Conservation (phyloP, 23 tunicate genomes). For the Halocynthia roretzi region DNA sequence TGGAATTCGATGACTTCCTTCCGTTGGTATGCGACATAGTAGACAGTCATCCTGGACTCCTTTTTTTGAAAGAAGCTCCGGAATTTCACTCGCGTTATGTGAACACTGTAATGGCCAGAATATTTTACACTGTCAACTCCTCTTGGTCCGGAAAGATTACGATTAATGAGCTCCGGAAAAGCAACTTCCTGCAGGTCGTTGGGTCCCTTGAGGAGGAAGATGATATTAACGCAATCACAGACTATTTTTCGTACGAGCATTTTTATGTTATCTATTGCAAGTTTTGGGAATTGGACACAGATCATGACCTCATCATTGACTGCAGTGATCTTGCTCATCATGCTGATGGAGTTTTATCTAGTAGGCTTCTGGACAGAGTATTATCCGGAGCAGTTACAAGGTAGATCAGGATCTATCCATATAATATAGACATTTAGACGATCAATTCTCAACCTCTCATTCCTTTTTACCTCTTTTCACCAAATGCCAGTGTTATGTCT, state of each 20-base stretch:
- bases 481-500: too few species aligned
- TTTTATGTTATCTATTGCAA: conserved; percentile 97
- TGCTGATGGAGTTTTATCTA: conserved; percentile 64
- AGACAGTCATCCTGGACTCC: conserved; percentile 46
- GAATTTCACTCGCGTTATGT: conserved; percentile 63
- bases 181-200: conserved; percentile 36
- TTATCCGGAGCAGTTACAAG: conserved; percentile 97
- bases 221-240: conserved; percentile 82
- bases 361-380: conserved; percentile 75
- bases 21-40: conserved; percentile 36
- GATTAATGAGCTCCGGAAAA: conserved; percentile 32
- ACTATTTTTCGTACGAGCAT: conserved; percentile 93
- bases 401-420: conserved; percentile 20
- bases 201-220: conserved; percentile 51
- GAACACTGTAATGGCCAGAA: conserved; percentile 47
- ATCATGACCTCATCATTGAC: conserved; percentile 90
- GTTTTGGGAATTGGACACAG: conserved; percentile 99
- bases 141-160: conserved; percentile 48
- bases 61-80: conserved; percentile 37
- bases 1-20: conserved; percentile 3
- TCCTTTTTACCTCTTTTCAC: too few species aligned
- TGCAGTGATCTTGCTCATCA: conserved; percentile 56
- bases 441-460: not conserved
- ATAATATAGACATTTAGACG: not conserved
- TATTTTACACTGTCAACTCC: conserved; percentile 45